Evolutionary conservation across 1,140 invertebrate genomes (phyloP), one percentile per base, ranked within the genome.

Genomic region (Penaeus indicus): DNA sequence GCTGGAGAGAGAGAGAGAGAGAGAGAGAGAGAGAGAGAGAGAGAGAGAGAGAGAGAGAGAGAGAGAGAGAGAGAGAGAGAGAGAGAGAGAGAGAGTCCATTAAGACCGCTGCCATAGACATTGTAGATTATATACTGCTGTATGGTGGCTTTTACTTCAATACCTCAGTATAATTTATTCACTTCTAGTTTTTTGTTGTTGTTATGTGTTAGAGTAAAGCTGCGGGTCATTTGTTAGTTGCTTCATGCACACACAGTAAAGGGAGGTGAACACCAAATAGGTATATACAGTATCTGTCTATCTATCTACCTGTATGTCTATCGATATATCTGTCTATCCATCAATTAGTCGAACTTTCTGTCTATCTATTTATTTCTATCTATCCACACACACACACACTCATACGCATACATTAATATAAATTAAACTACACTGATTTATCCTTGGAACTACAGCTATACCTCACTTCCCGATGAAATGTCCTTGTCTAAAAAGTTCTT

Each of bases 151-250:
- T 54, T 54, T 54, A 38, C n/a, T 27, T 38, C 25, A 27, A 75
- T 75, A 75, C 72, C 72, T 75, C 72, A 75, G 72, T 75, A 38
- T 75, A 75, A 75, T 75, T 75, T 75, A 75, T 75, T 75, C n/a
- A 19, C 8, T 75, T 75, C 42, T 27, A 32, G n/a, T 75, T 27
- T 18, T 42, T 75, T 75, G 72, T 75, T 75, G 72, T 27, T 75
- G 72, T 75, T 75, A 54, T 19, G 42, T 75, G 25, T 75, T 75
- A 32, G 72, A 32, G 72, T 75, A 75, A 75, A 27, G 27, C 42
- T n/a, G 18, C 72, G n/a, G 18, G 72, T 27, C 27, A 75, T 19
- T 32, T 75, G 21, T 25, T 38, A 75, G 27, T 27, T 25, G 27
- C 18, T 75, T 25, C 25, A 18, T 38, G 13, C 25, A 54, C 42